phyloP scores from a whole-genome alignment of 2,888 invertebrate genomes.

The Tinea pellionella region DNA sequence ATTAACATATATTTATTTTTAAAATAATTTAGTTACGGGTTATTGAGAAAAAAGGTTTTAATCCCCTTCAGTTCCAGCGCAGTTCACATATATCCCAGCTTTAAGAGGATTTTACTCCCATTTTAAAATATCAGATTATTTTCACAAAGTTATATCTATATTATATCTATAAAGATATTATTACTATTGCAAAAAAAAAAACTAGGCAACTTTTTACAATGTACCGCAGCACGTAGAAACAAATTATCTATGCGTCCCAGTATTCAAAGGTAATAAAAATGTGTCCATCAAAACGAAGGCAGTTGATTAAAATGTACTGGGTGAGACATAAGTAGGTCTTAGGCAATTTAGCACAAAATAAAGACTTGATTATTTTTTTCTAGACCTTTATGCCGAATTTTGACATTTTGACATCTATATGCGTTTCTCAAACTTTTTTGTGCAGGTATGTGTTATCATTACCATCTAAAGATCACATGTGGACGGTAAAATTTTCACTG shows the following conservation, averaged over 20 bases:
- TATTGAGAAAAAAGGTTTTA: too few relatives aligned
- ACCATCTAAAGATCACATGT: not conserved
- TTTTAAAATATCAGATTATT: too few relatives aligned
- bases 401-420: too few relatives aligned
- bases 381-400: too few relatives aligned
- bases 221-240: not conserved
- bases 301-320: not conserved
- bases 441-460: not conserved
- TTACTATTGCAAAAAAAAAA: not conserved
- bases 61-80: too few relatives aligned
- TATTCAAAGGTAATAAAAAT: not conserved
- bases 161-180: not conserved
- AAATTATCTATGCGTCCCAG: not conserved
- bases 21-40: too few relatives aligned
- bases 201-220: not conserved
- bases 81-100: too few relatives aligned
- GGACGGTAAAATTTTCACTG: not conserved
- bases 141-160: too few relatives aligned
- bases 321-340: not conserved
- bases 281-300: constrained; percentile 1
- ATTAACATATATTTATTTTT: too few relatives aligned
- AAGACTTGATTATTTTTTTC: too few relatives aligned
- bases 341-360: not conserved
- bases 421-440: too few relatives aligned
- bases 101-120: too few relatives aligned